A percentile compares a stretch with the other conserved stretches of the same genome.
These are phyloP conservation scores for Drosophila novamexicana DNA, from an alignment of 1,140 invertebrate genomes.

Conservation along the genomic window DNA sequence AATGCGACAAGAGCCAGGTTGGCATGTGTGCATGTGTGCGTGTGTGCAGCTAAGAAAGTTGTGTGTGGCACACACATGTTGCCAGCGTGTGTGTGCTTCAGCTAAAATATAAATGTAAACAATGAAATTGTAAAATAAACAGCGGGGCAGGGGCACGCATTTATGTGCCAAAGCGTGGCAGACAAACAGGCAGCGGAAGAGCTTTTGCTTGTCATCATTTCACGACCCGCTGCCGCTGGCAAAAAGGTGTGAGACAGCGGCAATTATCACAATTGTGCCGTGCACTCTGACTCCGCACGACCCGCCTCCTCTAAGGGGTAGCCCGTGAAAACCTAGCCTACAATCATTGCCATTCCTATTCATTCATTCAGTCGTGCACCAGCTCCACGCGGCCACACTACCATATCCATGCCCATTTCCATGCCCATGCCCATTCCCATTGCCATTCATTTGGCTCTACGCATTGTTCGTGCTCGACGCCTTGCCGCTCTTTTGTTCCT, in stretches of 20 bases:
- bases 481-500: slow-evolving; percentile 76
- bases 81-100: slow-evolving; percentile 23
- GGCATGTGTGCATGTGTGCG: not conserved
- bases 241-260: slow-evolving; percentile 78
- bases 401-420: slow-evolving; percentile 7
- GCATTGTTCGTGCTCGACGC: slow-evolving; percentile 79
- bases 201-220: slow-evolving; percentile 82
- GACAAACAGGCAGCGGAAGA: slow-evolving; percentile 75
- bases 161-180: slow-evolving; percentile 39
- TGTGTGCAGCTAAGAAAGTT: slow-evolving; percentile 56
- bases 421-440: slow-evolving; percentile 1
- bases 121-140: slow-evolving; percentile 82
- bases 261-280: slow-evolving; percentile 81
- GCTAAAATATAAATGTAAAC: slow-evolving; percentile 77
- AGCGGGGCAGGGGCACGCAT: slow-evolving; percentile 16
- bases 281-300: not conserved
- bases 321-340: slow-evolving; percentile 44
- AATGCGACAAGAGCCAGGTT: slow-evolving; percentile 17
- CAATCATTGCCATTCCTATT: slow-evolving; percentile 61
- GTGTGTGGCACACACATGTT: slow-evolving; percentile 42
- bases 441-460: slow-evolving; percentile 63
- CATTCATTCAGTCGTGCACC: slow-evolving; percentile 68
- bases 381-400: not conserved
- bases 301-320: not conserved
- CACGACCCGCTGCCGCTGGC: slow-evolving; percentile 61